A percentile compares a stretch with the other conserved stretches of the same genome.
phyloP scores from a whole-genome alignment of 2,797 vertebrate species.

The Smutsia gigantea region DNA sequence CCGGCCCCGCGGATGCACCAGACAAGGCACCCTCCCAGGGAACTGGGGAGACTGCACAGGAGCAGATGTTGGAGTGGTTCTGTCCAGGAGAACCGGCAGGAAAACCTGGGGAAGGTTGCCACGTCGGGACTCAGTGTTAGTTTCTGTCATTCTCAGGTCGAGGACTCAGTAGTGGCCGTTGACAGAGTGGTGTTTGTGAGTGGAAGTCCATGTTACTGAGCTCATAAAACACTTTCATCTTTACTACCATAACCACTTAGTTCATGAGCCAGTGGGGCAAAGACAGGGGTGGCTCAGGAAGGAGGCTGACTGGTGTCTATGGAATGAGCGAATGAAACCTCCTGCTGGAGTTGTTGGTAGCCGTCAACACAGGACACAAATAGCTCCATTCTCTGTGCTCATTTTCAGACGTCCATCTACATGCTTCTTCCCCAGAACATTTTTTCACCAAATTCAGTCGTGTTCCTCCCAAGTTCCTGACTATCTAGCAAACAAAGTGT shows the following conservation, averaged over 20 bases:
- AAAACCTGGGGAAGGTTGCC: not conserved
- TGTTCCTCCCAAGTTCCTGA: not conserved
- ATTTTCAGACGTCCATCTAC: not conserved
- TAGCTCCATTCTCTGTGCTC: not conserved
- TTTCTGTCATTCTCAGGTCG: not conserved
- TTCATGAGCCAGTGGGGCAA: not conserved
- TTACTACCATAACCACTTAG: not conserved
- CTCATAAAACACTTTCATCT: not conserved
- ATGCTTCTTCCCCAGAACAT: not conserved
- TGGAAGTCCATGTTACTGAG: not conserved
- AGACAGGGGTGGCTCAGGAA: not conserved
- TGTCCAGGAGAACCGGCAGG: not conserved
- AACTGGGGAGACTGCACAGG: not conserved
- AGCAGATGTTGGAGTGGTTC: not conserved
- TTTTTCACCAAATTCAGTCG: not conserved
- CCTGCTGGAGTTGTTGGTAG: not conserved
- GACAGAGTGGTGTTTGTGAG: not conserved
- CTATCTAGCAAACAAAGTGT: not conserved
- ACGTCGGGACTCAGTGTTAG: not conserved
- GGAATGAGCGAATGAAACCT: not conserved
- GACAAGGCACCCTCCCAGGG: not conserved
- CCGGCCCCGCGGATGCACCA: not conserved
- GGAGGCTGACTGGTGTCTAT: not conserved
- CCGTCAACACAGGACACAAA: not conserved
- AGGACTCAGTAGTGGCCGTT: not conserved